Evolutionary conservation across 2,113 vertebrate genomes (phyloP).

Genomic region (Vulpes ferrilata): DNA sequence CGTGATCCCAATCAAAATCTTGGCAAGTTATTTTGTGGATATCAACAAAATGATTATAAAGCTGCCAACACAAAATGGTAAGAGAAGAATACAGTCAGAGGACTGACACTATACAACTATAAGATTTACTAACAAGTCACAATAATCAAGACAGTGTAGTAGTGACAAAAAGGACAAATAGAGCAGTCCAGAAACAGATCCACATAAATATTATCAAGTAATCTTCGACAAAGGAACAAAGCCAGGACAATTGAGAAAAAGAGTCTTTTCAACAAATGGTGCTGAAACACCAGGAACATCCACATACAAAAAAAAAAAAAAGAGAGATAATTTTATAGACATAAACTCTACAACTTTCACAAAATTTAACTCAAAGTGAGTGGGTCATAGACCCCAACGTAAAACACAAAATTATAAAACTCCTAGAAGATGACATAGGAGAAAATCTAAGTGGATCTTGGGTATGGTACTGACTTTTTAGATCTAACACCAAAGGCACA

Average conservation of each 20-base stretch:
- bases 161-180: not conserved
- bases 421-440: not conserved
- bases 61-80: not conserved
- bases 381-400: not conserved
- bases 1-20: not conserved
- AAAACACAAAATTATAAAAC: not conserved
- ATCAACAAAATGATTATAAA: not conserved
- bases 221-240: not conserved
- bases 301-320: not conserved
- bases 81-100: not conserved
- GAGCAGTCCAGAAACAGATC: not conserved
- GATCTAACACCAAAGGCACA: not conserved
- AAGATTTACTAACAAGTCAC: not conserved
- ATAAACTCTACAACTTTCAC: not conserved
- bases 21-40: not conserved
- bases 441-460: not conserved
- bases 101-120: not conserved
- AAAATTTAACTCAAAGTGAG: not conserved
- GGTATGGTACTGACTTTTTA: not conserved
- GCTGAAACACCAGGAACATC: not conserved
- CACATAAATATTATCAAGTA: not conserved
- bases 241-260: not conserved
- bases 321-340: not conserved
- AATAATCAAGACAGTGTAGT: not conserved
- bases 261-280: not conserved